Evolutionary conservation across 2,797 vertebrate species (phyloP).

Genomic region (Denticeps clupeoides): DNA sequence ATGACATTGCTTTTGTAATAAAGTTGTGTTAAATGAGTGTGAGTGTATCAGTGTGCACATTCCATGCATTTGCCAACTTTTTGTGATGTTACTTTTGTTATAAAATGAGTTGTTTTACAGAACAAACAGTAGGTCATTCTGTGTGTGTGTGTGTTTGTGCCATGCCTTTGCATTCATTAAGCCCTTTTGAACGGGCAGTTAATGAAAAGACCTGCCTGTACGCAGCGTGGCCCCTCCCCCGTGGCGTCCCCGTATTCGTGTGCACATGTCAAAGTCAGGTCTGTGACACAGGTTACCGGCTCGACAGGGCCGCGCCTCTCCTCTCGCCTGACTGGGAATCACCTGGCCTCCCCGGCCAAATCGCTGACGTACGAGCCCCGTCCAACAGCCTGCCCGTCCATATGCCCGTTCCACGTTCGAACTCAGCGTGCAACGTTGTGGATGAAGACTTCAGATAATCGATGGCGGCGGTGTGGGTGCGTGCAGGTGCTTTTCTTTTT

Average conservation of each 20-base stretch:
- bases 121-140: neutral
- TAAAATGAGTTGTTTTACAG: too few relatives aligned
- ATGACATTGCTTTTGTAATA: too few relatives aligned
- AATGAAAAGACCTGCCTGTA: conserved; percentile 20
- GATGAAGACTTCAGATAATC: neutral
- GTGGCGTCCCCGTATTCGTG: conserved; percentile 15
- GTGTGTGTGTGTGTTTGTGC: neutral
- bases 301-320: conserved; percentile 22
- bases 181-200: conserved; percentile 18
- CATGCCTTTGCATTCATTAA: neutral
- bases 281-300: conserved; percentile 29
- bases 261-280: conserved; percentile 22
- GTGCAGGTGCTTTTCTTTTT: neutral
- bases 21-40: too few relatives aligned
- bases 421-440: neutral
- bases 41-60: neutral
- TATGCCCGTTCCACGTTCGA: conserved; percentile 26
- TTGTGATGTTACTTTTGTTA: too few relatives aligned
- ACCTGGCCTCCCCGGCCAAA: conserved; percentile 31
- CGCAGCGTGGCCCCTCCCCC: neutral
- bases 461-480: neutral
- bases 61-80: too few relatives aligned
- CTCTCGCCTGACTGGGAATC: conserved; percentile 38
- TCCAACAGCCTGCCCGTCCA: conserved; percentile 37
- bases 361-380: conserved; percentile 34